Conservation (phyloP, 30 jellyfish, hydroid and myxozoan genomes). For the Morbakka virulenta region DNA sequence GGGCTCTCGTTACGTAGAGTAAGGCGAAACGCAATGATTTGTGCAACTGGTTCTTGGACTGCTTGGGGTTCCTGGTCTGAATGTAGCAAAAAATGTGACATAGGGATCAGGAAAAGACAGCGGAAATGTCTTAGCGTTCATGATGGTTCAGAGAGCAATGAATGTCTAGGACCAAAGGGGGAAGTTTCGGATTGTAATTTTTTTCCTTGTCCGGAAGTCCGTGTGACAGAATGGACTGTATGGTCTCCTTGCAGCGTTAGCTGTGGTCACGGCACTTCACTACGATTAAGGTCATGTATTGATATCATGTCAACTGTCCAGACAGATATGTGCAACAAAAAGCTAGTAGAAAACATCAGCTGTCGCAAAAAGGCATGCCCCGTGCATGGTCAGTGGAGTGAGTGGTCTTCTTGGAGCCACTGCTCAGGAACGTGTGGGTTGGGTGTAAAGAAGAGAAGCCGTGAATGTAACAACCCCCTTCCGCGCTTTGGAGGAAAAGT, state of each 20-base stretch:
- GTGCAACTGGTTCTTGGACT: constrained; percentile 77
- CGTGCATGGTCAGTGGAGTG: constrained; percentile 81
- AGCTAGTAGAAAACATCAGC: constrained; percentile 44
- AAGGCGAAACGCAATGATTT: constrained; percentile 34
- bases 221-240: constrained; percentile 77
- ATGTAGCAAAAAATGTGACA: constrained; percentile 89
- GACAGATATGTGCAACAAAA: constrained; percentile 60
- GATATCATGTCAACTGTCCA: constrained; percentile 65
- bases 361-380: constrained; percentile 58
- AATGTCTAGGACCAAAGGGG: constrained; percentile 72
- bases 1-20: constrained; percentile 50
- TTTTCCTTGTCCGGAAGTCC: constrained; percentile 66
- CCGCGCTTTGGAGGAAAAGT: constrained; percentile 75
- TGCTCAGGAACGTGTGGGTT: constrained; percentile 88
- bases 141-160: constrained; percentile 30
- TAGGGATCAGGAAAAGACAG: constrained; percentile 74
- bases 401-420: constrained; percentile 90
- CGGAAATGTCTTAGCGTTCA: constrained; percentile 64
- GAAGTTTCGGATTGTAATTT: constrained; percentile 71
- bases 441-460: constrained; percentile 76
- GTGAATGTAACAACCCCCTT: constrained; percentile 79
- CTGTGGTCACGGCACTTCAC: constrained; percentile 65
- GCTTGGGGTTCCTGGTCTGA: constrained; percentile 85
- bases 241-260: constrained; percentile 79
- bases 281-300: constrained; percentile 67